These are phyloP conservation scores for Campoplex capitator DNA, from an alignment of 2,888 invertebrate species.

Conservation along the genomic window DNA sequence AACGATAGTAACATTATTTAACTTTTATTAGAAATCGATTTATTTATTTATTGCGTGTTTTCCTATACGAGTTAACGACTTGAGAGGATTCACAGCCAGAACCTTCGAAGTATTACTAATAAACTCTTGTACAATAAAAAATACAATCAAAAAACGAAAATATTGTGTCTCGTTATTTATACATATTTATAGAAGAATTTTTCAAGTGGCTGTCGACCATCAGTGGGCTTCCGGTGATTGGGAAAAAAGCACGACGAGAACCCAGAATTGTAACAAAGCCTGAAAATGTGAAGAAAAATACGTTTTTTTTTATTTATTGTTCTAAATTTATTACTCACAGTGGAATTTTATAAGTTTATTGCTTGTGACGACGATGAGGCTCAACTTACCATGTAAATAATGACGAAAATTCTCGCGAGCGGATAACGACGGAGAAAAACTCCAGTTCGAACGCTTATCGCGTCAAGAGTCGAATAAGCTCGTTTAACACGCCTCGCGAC, in stretches of 20 bases:
- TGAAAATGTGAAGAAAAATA: conserved; percentile 69
- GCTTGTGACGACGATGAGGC: neutral
- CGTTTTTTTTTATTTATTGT: neutral
- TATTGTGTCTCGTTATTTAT: conserved; percentile 28
- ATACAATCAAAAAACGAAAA: conserved; percentile 52
- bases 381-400: conserved; percentile 91
- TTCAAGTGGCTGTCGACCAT: conserved; percentile 14
- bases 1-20: conserved; percentile 32
- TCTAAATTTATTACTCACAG: too few species aligned
- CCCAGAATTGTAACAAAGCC: conserved; percentile 83
- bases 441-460: conserved; percentile 91
- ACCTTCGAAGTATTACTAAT: conserved; percentile 75
- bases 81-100: conserved; percentile 70
- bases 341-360: neutral
- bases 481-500: conserved; percentile 91
- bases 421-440: conserved; percentile 93
- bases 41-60: conserved; percentile 74
- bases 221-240: conserved; percentile 82
- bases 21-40: conserved; percentile 70
- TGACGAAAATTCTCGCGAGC: conserved; percentile 91
- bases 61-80: conserved; percentile 48
- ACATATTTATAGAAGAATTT: conserved; percentile 12
- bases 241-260: conserved; percentile 80
- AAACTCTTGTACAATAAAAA: conserved; percentile 74
- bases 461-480: conserved; percentile 91